These are phyloP conservation scores for Drosophila arawakana DNA, from an alignment of 1,140 invertebrate genomes.

Conservation along the genomic window DNA sequence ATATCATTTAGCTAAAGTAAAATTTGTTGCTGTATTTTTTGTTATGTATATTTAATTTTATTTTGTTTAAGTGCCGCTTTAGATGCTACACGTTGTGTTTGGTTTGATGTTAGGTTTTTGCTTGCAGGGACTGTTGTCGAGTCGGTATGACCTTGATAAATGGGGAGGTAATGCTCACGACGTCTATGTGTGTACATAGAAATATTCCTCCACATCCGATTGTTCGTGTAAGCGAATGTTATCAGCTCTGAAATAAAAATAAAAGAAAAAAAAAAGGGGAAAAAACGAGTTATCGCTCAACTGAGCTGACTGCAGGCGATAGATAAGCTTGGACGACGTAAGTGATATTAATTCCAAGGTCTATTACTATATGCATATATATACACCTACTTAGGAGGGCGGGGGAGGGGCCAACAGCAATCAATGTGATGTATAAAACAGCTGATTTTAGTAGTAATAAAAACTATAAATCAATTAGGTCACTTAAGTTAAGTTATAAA, in stretches of 20 bases:
- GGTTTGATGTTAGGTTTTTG: conserved; percentile 17
- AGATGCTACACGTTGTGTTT: conserved; percentile 37
- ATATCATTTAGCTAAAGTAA: conserved; percentile 74
- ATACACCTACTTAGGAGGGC: not conserved
- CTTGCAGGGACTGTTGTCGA: conserved; percentile 9
- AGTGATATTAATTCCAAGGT: conserved; percentile 49
- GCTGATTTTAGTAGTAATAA: conserved; percentile 8
- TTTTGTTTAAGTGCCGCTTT: conserved; percentile 35
- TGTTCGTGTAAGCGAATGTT: conserved; percentile 26
- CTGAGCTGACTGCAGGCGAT: conserved; percentile 14
- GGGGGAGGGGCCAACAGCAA: not conserved
- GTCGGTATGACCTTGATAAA: conserved; percentile 34
- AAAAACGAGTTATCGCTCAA: conserved; percentile 25
- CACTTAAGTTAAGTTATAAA: no score
- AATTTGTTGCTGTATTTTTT: conserved; percentile 47
- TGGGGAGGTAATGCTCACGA: conserved; percentile 26
- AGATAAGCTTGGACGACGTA: conserved; percentile 30
- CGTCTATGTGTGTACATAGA: conserved; percentile 1
- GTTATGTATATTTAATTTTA: conserved; percentile 2
- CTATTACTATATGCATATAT: conserved; percentile 7
- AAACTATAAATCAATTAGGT: no score
- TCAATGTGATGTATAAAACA: conserved; percentile 9
- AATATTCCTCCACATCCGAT: conserved; percentile 12
- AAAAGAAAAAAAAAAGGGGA: not conserved
- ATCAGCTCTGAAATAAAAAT: conserved; percentile 34